phyloP scores from a whole-genome alignment of 2,888 invertebrate genomes.

The Drosophila formosana region DNA sequence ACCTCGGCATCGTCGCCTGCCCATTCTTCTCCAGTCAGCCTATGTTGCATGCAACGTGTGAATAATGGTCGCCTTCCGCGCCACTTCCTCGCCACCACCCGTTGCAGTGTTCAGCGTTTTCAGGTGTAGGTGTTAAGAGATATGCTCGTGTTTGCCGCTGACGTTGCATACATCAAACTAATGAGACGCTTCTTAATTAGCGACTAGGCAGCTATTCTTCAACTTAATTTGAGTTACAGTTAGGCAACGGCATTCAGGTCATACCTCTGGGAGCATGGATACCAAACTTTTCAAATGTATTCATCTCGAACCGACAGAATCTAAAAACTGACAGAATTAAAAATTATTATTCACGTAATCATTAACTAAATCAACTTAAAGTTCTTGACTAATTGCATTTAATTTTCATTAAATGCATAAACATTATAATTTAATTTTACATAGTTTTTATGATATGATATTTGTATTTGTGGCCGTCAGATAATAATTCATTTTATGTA shows the following conservation, averaged over 20 bases:
- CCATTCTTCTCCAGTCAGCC: background rate
- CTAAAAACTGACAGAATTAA: no score
- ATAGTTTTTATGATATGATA: background rate
- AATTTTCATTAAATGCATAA: background rate
- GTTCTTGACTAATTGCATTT: background rate
- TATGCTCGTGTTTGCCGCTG: conserved; percentile 33
- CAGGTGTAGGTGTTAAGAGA: conserved; percentile 58
- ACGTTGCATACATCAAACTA: conserved; percentile 61
- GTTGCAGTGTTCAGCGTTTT: background rate
- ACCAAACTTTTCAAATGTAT: background rate
- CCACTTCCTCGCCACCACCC: conserved; percentile 16
- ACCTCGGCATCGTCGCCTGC: conserved; percentile 24
- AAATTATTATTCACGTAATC: background rate
- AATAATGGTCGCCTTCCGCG: conserved; percentile 53
- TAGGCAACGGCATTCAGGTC: conserved; percentile 29
- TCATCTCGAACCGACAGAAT: no score
- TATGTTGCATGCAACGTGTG: conserved; percentile 58
- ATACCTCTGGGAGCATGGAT: background rate
- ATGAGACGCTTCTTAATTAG: conserved; percentile 65
- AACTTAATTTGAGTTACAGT: conserved; percentile 51
- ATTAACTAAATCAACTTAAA: background rate
- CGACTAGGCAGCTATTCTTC: conserved; percentile 25
- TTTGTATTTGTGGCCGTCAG: no score
- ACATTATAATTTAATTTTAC: no score
- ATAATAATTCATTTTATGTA: no score